Evolutionary conservation across 2,113 vertebrate genomes (phyloP).

Genomic region (Crotalus tigris): DNA sequence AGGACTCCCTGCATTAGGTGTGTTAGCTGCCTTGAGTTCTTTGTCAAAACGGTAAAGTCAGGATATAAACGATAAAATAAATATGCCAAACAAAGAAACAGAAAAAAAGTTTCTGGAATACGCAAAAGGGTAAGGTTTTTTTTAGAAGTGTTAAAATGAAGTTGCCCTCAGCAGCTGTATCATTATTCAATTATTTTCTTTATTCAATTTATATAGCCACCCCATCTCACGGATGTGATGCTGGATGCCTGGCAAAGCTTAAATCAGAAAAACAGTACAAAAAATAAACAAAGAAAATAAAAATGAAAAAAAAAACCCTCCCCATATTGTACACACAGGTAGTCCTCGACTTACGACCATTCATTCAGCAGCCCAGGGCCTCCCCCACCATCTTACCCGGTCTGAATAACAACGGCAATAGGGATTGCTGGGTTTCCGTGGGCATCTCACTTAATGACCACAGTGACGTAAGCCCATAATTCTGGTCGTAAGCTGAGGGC

Average conservation of each 20-base stretch:
- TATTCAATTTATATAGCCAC: not conserved
- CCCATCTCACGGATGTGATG: not conserved
- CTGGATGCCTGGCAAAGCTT: not conserved
- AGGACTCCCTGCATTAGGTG: not conserved
- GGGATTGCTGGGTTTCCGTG: no score
- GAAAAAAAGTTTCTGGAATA: not conserved
- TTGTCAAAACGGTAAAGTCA: not conserved
- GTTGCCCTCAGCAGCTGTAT: not conserved
- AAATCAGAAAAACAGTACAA: not conserved
- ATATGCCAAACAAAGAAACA: not conserved
- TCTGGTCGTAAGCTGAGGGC: no score
- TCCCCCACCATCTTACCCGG: no score
- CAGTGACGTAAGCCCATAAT: no score
- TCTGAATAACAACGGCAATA: no score
- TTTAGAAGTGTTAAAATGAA: not conserved
- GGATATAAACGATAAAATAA: not conserved
- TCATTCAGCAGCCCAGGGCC: no score
- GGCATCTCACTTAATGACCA: no score
- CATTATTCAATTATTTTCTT: not conserved
- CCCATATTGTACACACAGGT: not conserved
- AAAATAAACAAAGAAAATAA: not conserved
- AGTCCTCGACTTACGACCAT: no score
- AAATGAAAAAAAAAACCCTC: not conserved
- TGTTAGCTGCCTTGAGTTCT: not conserved
- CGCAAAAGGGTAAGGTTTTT: not conserved